A percentile compares a stretch with the other conserved stretches of the same genome.
Conservation (phyloP, 2,797 vertebrate genomes). For the Chelmon rostratus region DNA sequence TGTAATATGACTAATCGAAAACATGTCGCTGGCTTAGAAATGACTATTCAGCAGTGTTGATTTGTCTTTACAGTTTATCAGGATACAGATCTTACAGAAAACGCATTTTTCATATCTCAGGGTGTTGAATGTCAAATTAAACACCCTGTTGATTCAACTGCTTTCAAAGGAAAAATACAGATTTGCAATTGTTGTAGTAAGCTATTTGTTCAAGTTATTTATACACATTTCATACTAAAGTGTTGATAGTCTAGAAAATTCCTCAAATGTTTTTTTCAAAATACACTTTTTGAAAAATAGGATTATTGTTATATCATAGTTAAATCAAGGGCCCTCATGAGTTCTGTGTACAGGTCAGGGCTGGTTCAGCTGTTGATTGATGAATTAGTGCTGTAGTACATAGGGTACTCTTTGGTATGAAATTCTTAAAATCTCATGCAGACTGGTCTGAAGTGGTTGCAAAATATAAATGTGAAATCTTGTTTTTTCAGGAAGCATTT, state of each 20-base stretch:
- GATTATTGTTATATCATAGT: neutral
- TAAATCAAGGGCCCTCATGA: neutral
- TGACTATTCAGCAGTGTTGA: neutral
- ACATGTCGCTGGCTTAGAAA: conserved; percentile 2
- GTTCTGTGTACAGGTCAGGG: neutral
- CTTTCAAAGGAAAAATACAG: neutral
- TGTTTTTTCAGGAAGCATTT: neutral
- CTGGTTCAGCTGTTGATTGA: neutral
- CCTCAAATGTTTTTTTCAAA: neutral
- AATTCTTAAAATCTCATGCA: neutral
- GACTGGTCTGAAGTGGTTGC: neutral
- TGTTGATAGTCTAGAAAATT: neutral
- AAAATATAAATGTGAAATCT: neutral
- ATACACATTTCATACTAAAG: neutral
- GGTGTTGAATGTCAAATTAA: neutral
- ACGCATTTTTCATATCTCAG: neutral
- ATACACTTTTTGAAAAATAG: neutral
- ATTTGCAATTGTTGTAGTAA: neutral
- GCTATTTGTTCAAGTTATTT: neutral
- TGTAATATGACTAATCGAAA: neutral
- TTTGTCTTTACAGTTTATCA: neutral
- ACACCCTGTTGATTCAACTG: neutral
- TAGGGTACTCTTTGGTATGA: no score
- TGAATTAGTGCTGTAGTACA: neutral
- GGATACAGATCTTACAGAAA: conserved; percentile 14